phyloP scores from a whole-genome alignment of 2,888 invertebrate genomes.

The Pollenia labialis region DNA sequence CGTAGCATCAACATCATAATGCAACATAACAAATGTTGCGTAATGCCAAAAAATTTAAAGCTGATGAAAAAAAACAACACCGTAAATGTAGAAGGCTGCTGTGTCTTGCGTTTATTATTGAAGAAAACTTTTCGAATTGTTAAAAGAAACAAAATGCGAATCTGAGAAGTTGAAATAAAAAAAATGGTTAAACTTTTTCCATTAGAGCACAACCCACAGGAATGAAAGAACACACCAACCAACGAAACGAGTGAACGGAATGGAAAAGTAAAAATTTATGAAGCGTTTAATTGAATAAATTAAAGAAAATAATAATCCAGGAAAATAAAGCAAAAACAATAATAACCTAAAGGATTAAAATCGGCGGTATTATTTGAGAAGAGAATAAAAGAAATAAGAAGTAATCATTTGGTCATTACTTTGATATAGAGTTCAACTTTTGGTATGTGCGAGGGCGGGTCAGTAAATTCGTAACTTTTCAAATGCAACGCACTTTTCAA shows the following conservation, averaged over 20 bases:
- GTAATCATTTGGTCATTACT: conserved; percentile 22
- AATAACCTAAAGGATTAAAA: conserved; percentile 70
- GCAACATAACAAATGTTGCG: conserved; percentile 68
- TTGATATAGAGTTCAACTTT: background rate
- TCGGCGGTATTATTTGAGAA: conserved; percentile 54
- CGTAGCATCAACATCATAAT: conserved; percentile 59
- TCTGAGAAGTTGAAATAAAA: conserved; percentile 25
- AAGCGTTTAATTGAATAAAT: conserved; percentile 83
- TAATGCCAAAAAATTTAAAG: conserved; percentile 67
- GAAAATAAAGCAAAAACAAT: conserved; percentile 35
- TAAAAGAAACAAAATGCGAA: conserved; percentile 23
- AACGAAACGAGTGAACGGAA: conserved; percentile 24
- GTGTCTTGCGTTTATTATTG: conserved; percentile 4
- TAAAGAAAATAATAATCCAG: conserved; percentile 81
- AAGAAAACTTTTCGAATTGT: conserved; percentile 40
- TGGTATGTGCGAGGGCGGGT: background rate
- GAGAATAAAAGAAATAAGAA: background rate
- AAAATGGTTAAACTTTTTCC: conserved; percentile 79
- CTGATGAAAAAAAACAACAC: conserved; percentile 56
- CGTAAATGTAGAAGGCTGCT: conserved; percentile 48
- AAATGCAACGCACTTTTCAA: no score
- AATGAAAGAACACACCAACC: conserved; percentile 75
- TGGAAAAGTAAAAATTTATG: conserved; percentile 82
- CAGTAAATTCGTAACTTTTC: background rate
- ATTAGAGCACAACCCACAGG: conserved; percentile 78